Percentiles rank a stretch among this genome's conserved stretches.
Conservation (phyloP, 2,113 vertebrate species). For the Calidris pugnax region DNA sequence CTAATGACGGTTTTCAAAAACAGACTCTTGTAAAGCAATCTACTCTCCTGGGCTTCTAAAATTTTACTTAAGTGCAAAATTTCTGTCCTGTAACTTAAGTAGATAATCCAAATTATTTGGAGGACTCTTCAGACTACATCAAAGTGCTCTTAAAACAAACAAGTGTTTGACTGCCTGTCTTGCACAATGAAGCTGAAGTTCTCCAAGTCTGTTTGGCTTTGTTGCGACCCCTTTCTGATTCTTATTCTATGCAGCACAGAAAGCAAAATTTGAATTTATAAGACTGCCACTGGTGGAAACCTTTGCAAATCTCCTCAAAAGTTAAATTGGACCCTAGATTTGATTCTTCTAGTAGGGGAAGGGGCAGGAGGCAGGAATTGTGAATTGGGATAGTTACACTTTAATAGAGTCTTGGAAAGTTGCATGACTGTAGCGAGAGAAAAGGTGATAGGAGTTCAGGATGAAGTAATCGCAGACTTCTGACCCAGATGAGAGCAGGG, state of each 20-base stretch:
- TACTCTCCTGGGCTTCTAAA: not conserved
- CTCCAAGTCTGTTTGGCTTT: not conserved
- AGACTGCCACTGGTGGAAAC: not conserved
- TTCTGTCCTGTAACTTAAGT: not conserved
- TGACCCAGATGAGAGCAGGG: not conserved
- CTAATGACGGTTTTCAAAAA: not conserved
- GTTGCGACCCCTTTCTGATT: not conserved
- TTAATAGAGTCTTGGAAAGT: not conserved
- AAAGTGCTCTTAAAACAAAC: not conserved
- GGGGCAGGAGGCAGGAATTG: not conserved
- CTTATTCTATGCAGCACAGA: not conserved
- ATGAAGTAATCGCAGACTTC: not conserved
- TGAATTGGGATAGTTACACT: not conserved
- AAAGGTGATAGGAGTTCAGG: not conserved
- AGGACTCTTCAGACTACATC: not conserved
- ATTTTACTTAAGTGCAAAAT: not conserved
- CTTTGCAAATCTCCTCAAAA: not conserved
- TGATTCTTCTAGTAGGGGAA: not conserved
- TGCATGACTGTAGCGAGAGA: not conserved
- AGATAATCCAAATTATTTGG: not conserved
- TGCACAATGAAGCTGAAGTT: not conserved
- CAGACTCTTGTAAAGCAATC: not conserved
- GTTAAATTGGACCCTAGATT: not conserved
- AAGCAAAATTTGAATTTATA: not conserved
- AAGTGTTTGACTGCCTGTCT: not conserved